phyloP scores from a whole-genome alignment of 2,113 vertebrate species.

The Podiceps cristatus region DNA sequence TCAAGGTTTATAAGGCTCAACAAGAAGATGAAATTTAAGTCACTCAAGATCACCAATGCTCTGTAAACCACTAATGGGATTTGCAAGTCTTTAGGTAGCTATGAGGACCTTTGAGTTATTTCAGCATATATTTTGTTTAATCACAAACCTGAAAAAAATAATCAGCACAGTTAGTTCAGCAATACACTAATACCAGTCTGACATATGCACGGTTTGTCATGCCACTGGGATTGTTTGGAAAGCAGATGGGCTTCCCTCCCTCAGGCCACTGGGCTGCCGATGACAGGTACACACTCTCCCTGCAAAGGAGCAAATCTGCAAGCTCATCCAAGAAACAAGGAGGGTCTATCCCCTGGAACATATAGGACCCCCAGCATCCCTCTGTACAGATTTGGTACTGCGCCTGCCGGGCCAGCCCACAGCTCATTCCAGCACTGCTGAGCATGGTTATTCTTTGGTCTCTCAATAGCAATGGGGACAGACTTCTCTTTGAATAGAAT shows the following conservation, averaged over 20 bases:
- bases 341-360: neutral
- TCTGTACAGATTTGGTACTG: neutral
- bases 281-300: neutral
- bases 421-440: neutral
- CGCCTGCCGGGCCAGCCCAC: accelerated
- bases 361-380: neutral
- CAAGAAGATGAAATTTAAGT: neutral
- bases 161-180: neutral
- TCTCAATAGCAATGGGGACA: neutral
- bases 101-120: neutral
- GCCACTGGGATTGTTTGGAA: neutral
- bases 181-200: neutral
- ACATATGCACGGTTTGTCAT: accelerated
- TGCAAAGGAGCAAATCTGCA: neutral
- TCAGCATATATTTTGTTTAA: neutral
- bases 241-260: neutral
- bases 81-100: neutral
- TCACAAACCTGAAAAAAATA: neutral
- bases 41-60: neutral
- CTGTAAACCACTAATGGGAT: neutral
- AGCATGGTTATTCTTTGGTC: neutral
- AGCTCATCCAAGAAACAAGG: neutral
- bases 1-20: neutral
- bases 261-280: neutral
- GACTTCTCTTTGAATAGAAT: neutral